These are phyloP conservation scores for Tachysurus fulvidraco DNA, from an alignment of 2,113 vertebrate genomes.

Conservation along the genomic window DNA sequence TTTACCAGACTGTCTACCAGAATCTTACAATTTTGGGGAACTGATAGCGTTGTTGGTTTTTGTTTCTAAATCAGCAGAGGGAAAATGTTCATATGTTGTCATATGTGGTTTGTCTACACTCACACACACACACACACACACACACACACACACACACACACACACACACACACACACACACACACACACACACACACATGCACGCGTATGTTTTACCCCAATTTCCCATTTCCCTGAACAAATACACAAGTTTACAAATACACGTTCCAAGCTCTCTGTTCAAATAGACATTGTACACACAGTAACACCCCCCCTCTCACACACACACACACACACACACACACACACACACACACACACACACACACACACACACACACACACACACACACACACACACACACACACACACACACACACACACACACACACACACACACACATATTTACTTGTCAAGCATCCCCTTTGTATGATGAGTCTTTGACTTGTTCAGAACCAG, in stretches of 20 bases:
- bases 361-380: accelerated
- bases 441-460: background rate
- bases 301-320: too few species aligned
- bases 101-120: slow-evolving; percentile 23
- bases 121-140: slow-evolving; percentile 11
- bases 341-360: background rate
- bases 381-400: accelerated
- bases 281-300: background rate
- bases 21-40: too few species aligned
- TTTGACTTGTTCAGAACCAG: background rate
- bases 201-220: slow-evolving; percentile 3
- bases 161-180: background rate
- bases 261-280: background rate
- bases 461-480: background rate
- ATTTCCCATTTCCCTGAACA: slow-evolving; percentile 17
- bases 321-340: background rate
- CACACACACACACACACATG: slow-evolving; percentile 31
- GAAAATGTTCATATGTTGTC: background rate
- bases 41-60: background rate
- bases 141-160: background rate
- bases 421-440: background rate
- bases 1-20: too few species aligned
- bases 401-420: accelerated
- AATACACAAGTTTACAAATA: background rate
- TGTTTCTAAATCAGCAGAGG: background rate